phyloP scores from a whole-genome alignment of 1,140 invertebrate species.

The Paraescarpia echinospica region DNA sequence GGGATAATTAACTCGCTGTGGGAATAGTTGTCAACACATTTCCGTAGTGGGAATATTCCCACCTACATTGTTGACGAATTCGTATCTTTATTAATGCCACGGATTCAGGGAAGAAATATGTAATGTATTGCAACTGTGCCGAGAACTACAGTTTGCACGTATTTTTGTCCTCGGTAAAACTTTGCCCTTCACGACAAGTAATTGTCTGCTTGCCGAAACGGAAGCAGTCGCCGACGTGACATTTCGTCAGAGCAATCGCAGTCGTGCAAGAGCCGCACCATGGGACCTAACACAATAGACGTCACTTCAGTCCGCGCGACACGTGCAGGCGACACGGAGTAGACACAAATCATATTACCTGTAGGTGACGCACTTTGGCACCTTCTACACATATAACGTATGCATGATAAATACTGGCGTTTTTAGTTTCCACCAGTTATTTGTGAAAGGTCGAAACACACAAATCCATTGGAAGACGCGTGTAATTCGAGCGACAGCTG shows the following conservation, averaged over 20 bases:
- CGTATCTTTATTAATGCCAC: neutral
- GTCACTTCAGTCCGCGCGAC: neutral
- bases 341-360: neutral
- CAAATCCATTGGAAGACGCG: neutral
- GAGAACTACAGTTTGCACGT: neutral
- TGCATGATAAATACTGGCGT: neutral
- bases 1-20: neutral
- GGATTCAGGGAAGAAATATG: neutral
- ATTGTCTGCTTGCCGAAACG: neutral
- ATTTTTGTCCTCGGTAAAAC: neutral
- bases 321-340: neutral
- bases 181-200: neutral
- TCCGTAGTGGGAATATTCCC: neutral
- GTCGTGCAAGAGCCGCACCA: no score
- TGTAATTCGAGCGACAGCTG: neutral
- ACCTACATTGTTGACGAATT: neutral
- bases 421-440: neutral
- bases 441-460: neutral
- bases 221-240: neutral
- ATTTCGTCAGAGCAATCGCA: neutral
- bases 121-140: neutral
- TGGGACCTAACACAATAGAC: neutral
- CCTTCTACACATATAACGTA: neutral
- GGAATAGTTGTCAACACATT: neutral
- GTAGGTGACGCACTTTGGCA: neutral